phyloP scores from a whole-genome alignment of 2,888 invertebrate species.

The Chironomus tentans region DNA sequence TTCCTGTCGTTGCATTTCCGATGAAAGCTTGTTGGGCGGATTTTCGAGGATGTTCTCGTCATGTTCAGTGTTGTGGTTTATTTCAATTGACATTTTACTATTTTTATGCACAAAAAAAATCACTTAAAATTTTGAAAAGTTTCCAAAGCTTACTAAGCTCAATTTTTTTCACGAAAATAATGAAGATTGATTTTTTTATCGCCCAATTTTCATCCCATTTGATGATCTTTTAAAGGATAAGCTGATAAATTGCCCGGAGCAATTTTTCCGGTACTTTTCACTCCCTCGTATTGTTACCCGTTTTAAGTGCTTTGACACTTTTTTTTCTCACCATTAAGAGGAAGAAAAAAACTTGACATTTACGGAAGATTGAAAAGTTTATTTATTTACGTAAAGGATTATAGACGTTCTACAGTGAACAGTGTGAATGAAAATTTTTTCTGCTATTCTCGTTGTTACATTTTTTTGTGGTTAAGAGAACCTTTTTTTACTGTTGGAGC shows the following conservation, averaged over 20 bases:
- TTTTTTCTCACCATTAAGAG: not conserved
- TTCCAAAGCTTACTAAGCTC: not conserved
- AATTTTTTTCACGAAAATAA: not conserved
- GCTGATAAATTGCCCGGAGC: not conserved
- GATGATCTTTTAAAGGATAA: not conserved
- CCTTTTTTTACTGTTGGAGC: no score
- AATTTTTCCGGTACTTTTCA: not conserved
- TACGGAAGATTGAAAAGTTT: not conserved
- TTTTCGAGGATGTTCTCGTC: no score
- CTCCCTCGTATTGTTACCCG: not conserved
- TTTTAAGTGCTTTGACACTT: slow-evolving; percentile 2
- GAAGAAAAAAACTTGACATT: not conserved
- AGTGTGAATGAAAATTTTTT: no score
- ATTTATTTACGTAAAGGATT: not conserved
- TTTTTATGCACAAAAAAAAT: no score
- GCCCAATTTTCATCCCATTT: not conserved
- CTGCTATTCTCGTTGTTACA: no score
- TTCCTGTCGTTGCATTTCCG: not conserved
- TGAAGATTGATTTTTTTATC: slow-evolving; percentile 20
- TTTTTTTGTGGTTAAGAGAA: no score
- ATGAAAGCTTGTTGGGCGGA: not conserved
- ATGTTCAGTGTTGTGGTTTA: no score
- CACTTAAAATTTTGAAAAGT: no score
- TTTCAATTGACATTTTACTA: no score
- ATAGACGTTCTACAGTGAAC: not conserved